Evolutionary conservation across 92 coral and sea anemone species (phyloP), one percentile per base, ranked within the genome.

Genomic region (Isaurus tuberculatus): DNA sequence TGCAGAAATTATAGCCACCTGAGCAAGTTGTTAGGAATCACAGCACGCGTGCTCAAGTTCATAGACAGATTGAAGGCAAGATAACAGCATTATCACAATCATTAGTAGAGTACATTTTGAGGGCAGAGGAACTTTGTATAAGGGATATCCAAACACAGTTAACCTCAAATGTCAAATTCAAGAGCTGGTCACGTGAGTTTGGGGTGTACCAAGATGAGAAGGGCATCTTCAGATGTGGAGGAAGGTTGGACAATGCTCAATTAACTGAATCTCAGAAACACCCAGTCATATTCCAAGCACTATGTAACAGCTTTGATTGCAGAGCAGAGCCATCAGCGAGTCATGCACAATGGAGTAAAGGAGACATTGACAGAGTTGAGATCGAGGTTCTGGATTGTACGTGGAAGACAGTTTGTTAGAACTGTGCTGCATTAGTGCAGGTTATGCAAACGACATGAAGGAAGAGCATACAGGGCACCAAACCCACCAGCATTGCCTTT

Each of bases 211-310:
- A 27, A 46, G 89, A 85, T 69, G 72, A 32, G 23, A 81, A 66
- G 20, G 85, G 82, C 5, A 73, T 89, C 43, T 25, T 89, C 8
- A 86, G 75, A 72, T 73, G 90, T 73, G 79, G 70, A 19, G 92
- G 87, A 34, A 64, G 85, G 16, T 65, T 66, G 31, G 89, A 79
- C 17, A 79, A 89, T 37, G 90, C 92, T 16, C 68, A 89, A 25
- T 25, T 89, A 66, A 66, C 87, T 20, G 37, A 33, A 46, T 51
- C 33, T 34, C 80, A 64, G 84, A 86, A 75, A 66, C 79, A 60
- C 43, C 82, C 88, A 66, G 66, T 84, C 42, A 23, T 90, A 25
- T 70, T 90, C 65, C 31, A 80, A 86, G 58, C 88, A 83, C 46
- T 44, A 83, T 63, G 80, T 83, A 29, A 85, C 87, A 46, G 30